Base-by-base conservation (phyloP, 2,888 invertebrate genomes). In the Seira ritae region DNA sequence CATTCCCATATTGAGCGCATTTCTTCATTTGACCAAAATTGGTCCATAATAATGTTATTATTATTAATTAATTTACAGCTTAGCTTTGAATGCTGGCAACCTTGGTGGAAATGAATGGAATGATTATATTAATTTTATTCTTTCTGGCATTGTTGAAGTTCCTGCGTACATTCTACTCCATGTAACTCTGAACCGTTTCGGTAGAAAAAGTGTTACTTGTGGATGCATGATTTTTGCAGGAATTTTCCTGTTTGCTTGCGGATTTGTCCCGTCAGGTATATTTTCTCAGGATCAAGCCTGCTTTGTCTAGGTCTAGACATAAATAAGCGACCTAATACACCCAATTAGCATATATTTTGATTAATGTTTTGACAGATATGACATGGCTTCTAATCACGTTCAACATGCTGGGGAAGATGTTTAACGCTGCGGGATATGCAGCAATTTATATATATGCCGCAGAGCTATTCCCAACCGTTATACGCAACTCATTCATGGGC, bases 111-210 rank as follows among this genome's bases (percentile, higher is more conserved):
- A n/a, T n/a, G n/a, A n/a, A n/a, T n/a, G n/a, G 31, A 94, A 95
- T 90, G 93, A 93, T 77, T 94, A 94, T 88, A 88, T 95, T n/a
- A 95, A 95, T 90, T 95, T 95, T 90, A 91, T 94, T 2, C 93
- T 95, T 87, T 94, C 94, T 6, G 95, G 95, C 1, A 92, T 94
- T n/a, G 94, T 95, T 0, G 96, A 96, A 91, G 92, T 95, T 84
- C 95, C 95, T 0, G 95, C 94, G 0, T 95, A 95, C 90, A 91
- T 92, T 1, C 93, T 95, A 89, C 91, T 94, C 24, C 91, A 94
- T 20, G 91, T 94, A 4, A 94, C 94, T 1, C 91, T 95, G 19
- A 94, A 95, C 90, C 92, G 93, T 74, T 94, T 94, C 93, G 95
- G 95, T 15, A 91, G 95, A 70, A 94, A 94, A 89, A 91, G 92